Conservation (phyloP, 2,888 invertebrate species). For the Psococerastis gibbosa region DNA sequence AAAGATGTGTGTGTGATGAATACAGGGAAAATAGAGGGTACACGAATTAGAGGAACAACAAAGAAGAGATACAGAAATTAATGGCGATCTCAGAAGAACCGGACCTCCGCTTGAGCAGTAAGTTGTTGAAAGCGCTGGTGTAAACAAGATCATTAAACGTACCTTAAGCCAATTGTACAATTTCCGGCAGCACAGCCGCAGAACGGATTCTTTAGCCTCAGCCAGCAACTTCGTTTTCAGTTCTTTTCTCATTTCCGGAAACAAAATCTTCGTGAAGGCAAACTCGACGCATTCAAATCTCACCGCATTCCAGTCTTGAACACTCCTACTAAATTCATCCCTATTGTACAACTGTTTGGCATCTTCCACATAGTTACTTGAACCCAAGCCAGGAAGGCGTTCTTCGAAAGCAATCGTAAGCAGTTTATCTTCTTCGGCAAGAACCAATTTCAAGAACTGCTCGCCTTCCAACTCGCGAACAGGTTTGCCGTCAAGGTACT, state of each 20-base stretch:
- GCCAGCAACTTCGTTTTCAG: constrained; percentile 54
- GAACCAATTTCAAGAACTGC: constrained; percentile 65
- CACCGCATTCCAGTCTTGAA: constrained; percentile 88
- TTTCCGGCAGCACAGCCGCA: constrained; percentile 67
- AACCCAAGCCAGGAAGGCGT: constrained; percentile 58
- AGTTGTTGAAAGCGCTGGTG: background rate
- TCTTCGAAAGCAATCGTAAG: constrained; percentile 54
- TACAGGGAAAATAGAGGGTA: too few species aligned
- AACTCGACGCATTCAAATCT: constrained; percentile 73
- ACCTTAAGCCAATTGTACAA: constrained; percentile 78
- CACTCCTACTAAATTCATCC: constrained; percentile 86
- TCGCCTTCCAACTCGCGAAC: constrained; percentile 75
- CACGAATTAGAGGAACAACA: too few species aligned
- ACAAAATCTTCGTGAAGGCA: constrained; percentile 69
- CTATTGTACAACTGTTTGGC: constrained; percentile 68
- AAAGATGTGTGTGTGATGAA: too few species aligned
- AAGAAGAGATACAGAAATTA: too few species aligned
- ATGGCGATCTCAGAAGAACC: too few species aligned
- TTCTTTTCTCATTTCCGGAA: constrained; percentile 79
- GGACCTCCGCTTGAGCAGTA: too few species aligned
- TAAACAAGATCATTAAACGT: constrained; percentile 1
- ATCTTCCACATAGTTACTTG: constrained; percentile 67
- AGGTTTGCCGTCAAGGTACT: constrained; percentile 84
- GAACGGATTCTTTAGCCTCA: constrained; percentile 73
- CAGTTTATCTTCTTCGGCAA: constrained; percentile 67